Evolutionary conservation across 2,888 invertebrate genomes (phyloP).

Genomic region (Podabrus alpinus): DNA sequence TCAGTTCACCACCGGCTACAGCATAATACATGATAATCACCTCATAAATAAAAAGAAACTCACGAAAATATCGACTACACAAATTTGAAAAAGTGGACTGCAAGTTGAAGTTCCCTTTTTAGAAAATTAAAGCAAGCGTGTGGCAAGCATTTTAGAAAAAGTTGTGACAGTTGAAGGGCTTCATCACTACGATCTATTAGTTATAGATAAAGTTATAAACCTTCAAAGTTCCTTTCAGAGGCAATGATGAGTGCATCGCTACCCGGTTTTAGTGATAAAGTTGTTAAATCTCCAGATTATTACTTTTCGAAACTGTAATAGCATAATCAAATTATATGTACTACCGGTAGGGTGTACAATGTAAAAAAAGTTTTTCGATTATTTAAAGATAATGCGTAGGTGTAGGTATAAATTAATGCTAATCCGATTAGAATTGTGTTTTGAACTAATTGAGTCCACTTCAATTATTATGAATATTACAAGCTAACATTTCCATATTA

Average conservation of each 20-base stretch:
- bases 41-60: conserved; percentile 8
- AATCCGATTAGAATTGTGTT: not conserved
- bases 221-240: not conserved
- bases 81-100: not conserved
- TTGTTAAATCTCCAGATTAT: conserved; percentile 32
- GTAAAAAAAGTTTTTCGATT: not conserved
- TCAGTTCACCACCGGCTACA: conserved; percentile 23
- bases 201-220: conserved; percentile 22
- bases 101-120: not conserved
- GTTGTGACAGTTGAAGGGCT: conserved; percentile 36
- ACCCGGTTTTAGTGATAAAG: conserved; percentile 23
- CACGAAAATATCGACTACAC: not conserved
- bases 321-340: conserved; percentile 5
- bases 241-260: conserved; percentile 9
- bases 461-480: conserved; percentile 8
- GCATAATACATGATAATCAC: conserved; percentile 13
- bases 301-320: conserved; percentile 29
- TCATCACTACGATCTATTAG: conserved; percentile 32
- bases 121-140: conserved; percentile 35
- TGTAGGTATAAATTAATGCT: not conserved
- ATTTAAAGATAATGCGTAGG: not conserved
- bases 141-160: conserved; percentile 35
- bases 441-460: not conserved
- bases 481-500: conserved; percentile 14
- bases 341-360: not conserved